A percentile compares a stretch with the other conserved stretches of the same genome.
These are phyloP conservation scores for Champsocephalus esox DNA, from an alignment of 2,797 vertebrate species.

Conservation along the genomic window DNA sequence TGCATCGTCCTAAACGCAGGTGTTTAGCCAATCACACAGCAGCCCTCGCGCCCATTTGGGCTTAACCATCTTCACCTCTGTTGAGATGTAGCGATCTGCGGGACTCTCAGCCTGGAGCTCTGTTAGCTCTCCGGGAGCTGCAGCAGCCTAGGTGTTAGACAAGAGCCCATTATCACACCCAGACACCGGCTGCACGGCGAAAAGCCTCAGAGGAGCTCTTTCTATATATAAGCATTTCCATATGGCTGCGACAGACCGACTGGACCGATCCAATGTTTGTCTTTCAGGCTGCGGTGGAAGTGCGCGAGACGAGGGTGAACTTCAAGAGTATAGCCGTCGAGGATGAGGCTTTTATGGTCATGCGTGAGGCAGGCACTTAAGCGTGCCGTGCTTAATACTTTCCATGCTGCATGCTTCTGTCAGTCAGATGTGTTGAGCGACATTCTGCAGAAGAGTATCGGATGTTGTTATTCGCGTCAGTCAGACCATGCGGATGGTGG, in stretches of 20 bases:
- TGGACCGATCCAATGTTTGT: constrained; percentile 75
- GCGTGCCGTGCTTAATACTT: constrained; percentile 59
- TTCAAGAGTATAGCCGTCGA: constrained; percentile 63
- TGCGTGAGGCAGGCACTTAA: constrained; percentile 59
- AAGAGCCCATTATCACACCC: constrained; percentile 82
- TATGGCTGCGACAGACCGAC: constrained; percentile 73
- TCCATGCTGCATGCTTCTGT: constrained; percentile 65
- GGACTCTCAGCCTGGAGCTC: constrained; percentile 31
- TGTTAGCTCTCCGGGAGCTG: constrained; percentile 70
- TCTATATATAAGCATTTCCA: constrained; percentile 85
- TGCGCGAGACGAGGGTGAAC: constrained; percentile 76
- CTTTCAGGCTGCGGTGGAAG: constrained; percentile 77
- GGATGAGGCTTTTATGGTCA: constrained; percentile 74
- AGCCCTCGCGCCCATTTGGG: constrained; percentile 9
- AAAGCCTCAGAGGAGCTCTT: constrained; percentile 73
- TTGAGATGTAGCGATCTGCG: constrained; percentile 61
- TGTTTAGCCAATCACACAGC: constrained; percentile 43
- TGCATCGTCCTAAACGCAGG: constrained; percentile 25
- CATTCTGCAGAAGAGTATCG: constrained; percentile 20
- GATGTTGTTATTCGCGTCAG: constrained; percentile 45
- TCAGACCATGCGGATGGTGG: constrained; percentile 30
- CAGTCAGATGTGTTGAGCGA: constrained; percentile 65
- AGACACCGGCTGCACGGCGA: constrained; percentile 70
- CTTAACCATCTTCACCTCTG: constrained; percentile 51
- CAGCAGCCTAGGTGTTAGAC: constrained; percentile 76